Evolutionary conservation across 2,888 invertebrate genomes (phyloP).

Genomic region (Agonopterix heracliana): DNA sequence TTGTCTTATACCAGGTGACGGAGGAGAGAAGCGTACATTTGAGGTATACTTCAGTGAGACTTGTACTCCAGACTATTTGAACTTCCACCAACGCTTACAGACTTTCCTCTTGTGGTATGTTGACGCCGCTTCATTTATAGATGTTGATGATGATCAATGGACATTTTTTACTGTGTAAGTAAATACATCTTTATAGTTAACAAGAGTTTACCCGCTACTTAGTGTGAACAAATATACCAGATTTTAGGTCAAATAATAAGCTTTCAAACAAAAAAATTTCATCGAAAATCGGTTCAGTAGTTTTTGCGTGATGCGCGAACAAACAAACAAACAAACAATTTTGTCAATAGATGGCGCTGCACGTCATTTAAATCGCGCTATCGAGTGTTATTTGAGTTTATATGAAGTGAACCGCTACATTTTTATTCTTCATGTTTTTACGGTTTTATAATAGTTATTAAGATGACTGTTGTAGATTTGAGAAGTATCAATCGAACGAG

Average conservation of each 20-base stretch:
- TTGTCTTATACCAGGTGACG: slow-evolving; percentile 34
- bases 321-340: no score
- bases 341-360: no score
- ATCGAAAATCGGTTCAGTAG: no score
- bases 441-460: no score
- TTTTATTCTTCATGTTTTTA: not conserved
- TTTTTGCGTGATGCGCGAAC: no score
- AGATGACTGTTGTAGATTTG: slow-evolving; percentile 83
- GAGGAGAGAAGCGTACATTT: slow-evolving; percentile 73
- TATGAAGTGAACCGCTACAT: no score
- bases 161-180: slow-evolving; percentile 88
- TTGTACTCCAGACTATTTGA: slow-evolving; percentile 82
- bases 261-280: no score
- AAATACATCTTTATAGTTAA: not conserved
- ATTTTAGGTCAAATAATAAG: no score
- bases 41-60: slow-evolving; percentile 89
- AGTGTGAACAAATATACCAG: not conserved
- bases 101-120: slow-evolving; percentile 96
- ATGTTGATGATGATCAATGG: slow-evolving; percentile 95
- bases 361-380: no score
- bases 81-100: slow-evolving; percentile 90
- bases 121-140: slow-evolving; percentile 96
- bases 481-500: slow-evolving; percentile 78
- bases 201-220: no score
- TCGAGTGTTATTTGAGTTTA: no score